Evolutionary conservation across 2,888 invertebrate species (phyloP), one percentile per base, ranked within the genome.

Genomic region (Nebria brevicollis): DNA sequence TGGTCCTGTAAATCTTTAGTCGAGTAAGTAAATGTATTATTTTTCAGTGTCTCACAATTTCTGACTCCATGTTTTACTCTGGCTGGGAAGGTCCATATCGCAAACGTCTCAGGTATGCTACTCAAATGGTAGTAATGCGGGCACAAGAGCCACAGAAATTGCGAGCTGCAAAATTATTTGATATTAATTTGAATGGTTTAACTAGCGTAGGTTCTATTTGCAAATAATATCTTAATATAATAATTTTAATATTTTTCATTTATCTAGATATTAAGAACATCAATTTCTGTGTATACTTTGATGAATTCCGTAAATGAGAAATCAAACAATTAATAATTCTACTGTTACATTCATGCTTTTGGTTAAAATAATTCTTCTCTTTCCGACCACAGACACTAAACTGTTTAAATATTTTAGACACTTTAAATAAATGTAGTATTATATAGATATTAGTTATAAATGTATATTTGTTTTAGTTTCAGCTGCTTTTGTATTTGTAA

Each of bases 201-300:
- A 42, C 66, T 41, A 66, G 66, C 5, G 79, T 79, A 79, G 74
- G 68, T 3, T 54, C 8, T 54, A 20, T 20, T 54, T 78, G 65
- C 15, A 64, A 42, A 54, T 11, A 13, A 54, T 54, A 8, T 8
- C 0, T 54, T 8, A 54, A 54, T 34, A 5, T 34, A 34, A 34
- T 34, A 54, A 20, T 20, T 54, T 54, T 2, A 11, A 54, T 7
- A 72, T 20, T 26, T 72, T 8, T 11, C 3, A 68, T n/a, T 34
- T 76, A n/a, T 74, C 15, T 20, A 78, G 78, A 73, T 78, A 41
- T 8, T 78, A 26, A 74, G 66, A 3, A 65, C 78, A 8, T 73
- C 78, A 74, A 73, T 78, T 66, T 78, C 78, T 7, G 72, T 78
- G 20, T 78, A 73, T 42, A 78, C 78, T 15, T 78, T 78, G 42